phyloP scores from a whole-genome alignment of 2,888 invertebrate genomes.

The Eupeodes luniger region DNA sequence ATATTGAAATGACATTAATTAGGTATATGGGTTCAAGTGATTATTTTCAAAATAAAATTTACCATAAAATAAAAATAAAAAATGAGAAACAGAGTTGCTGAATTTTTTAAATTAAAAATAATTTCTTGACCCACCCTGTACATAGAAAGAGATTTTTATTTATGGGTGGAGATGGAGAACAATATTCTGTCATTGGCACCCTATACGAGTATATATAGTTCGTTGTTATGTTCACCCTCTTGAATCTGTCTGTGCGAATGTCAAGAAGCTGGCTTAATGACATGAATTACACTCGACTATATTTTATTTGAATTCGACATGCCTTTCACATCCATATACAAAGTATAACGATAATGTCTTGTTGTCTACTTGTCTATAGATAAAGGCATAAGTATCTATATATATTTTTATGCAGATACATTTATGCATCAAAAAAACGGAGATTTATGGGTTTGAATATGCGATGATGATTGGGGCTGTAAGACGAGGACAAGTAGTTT shows the following conservation, averaged over 20 bases:
- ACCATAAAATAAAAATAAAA: too few relatives aligned
- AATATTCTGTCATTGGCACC: constrained; percentile 39
- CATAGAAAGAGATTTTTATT: too few relatives aligned
- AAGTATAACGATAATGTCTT: background rate
- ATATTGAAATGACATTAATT: too few relatives aligned
- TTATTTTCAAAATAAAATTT: too few relatives aligned
- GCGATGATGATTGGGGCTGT: constrained; percentile 19
- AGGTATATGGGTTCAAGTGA: too few relatives aligned
- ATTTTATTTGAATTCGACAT: constrained; percentile 34
- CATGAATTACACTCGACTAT: constrained; percentile 45
- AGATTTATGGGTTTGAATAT: constrained; percentile 26
- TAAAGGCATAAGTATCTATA: background rate
- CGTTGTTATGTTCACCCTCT: constrained; percentile 40
- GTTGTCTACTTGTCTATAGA: background rate
- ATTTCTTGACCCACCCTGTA: too few relatives aligned
- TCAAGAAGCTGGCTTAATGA: constrained; percentile 57
- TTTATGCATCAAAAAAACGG: constrained; percentile 25
- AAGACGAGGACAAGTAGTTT: background rate
- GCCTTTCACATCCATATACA: constrained; percentile 17
- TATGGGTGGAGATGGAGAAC: constrained; percentile 2
- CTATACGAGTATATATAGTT: background rate
- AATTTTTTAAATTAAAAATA: too few relatives aligned
- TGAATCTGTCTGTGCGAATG: constrained; percentile 47
- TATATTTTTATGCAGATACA: constrained; percentile 13
- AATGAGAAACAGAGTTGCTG: too few relatives aligned